phyloP scores from a whole-genome alignment of 92 coral and sea anemone species.

The Bergia puertoricense region DNA sequence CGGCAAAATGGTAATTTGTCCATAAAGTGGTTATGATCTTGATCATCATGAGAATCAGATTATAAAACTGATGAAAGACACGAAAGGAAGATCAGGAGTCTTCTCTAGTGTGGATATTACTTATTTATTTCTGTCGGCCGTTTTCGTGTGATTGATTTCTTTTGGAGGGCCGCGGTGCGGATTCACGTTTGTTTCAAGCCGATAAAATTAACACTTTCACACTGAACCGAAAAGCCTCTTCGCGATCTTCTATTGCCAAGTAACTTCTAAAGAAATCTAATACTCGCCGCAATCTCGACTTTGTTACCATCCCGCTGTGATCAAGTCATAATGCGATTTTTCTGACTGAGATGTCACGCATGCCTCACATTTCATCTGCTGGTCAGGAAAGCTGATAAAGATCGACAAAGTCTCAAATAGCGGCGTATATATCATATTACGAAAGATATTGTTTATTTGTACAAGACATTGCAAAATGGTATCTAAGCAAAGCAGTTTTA shows the following conservation, averaged over 20 bases:
- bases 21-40: constrained; percentile 1
- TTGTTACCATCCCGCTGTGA: constrained; percentile 38
- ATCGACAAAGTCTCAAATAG: neutral
- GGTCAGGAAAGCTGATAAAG: neutral
- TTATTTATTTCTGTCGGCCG: neutral
- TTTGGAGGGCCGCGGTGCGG: neutral
- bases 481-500: constrained; percentile 16
- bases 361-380: neutral
- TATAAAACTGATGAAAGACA: constrained; percentile 1
- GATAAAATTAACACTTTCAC: constrained; percentile 13
- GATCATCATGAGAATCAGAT: constrained; percentile 26
- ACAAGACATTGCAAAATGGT: constrained; percentile 8
- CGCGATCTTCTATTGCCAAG: constrained; percentile 17
- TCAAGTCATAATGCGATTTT: constrained; percentile 10
- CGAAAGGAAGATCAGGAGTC: neutral
- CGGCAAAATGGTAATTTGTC: constrained; percentile 34
- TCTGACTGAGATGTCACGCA: constrained; percentile 13
- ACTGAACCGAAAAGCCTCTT: constrained; percentile 9
- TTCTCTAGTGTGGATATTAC: neutral
- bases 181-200: neutral
- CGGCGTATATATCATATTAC: neutral
- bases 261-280: constrained; percentile 17
- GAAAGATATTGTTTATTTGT: constrained; percentile 27
- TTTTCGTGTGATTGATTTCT: neutral
- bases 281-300: constrained; percentile 23